These are phyloP conservation scores for Cantharis lateralis DNA, from an alignment of 2,888 invertebrate genomes.

Conservation along the genomic window DNA sequence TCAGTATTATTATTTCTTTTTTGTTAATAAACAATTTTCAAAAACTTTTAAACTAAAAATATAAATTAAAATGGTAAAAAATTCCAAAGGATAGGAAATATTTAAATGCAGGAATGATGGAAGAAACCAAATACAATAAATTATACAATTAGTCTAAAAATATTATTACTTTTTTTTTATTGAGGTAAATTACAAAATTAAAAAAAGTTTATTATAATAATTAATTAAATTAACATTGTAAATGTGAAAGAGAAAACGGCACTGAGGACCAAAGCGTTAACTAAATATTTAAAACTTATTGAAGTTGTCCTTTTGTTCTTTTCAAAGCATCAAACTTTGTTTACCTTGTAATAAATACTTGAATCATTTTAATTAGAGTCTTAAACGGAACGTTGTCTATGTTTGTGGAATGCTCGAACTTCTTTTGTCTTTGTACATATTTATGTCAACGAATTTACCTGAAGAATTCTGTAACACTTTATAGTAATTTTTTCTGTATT, in stretches of 20 bases:
- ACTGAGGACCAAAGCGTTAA: background rate
- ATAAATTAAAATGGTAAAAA: too few relatives aligned
- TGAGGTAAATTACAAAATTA: background rate
- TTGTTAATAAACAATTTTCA: too few relatives aligned
- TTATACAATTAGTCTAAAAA: too few relatives aligned
- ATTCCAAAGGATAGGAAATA: too few relatives aligned
- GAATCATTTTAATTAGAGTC: background rate
- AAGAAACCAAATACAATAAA: too few relatives aligned
- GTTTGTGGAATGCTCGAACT: background rate
- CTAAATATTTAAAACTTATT: background rate
- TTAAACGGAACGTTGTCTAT: background rate
- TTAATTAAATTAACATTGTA: background rate
- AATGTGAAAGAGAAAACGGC: background rate
- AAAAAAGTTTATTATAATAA: background rate
- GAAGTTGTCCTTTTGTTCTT: background rate
- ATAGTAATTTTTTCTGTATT: background rate
- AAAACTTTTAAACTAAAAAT: too few relatives aligned
- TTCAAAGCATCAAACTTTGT: background rate
- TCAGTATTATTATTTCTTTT: too few relatives aligned
- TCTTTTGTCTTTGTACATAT: background rate
- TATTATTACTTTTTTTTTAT: too few relatives aligned
- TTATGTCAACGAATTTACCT: too few relatives aligned
- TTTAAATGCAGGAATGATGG: too few relatives aligned
- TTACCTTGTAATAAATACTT: background rate
- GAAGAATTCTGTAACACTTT: background rate